Evolutionary conservation across 92 coral and sea anemone species (phyloP).

Genomic region (Parazoanthus darwini): DNA sequence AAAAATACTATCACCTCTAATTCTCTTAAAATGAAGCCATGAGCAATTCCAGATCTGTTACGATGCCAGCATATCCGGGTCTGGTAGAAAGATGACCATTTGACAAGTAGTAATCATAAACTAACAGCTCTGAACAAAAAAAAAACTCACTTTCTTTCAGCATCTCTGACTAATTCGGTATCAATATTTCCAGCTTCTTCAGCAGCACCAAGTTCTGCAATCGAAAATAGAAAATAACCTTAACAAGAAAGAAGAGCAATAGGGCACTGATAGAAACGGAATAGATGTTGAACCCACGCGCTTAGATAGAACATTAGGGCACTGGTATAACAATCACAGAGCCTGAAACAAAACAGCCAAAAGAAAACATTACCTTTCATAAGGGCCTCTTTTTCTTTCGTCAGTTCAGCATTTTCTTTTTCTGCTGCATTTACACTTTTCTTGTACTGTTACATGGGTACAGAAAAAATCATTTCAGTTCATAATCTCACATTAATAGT

Average conservation of each 20-base stretch:
- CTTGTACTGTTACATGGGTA: slow-evolving; percentile 46
- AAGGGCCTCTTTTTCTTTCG: slow-evolving; percentile 55
- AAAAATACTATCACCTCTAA: background rate
- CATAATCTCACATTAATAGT: too few relatives aligned
- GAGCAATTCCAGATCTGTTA: background rate
- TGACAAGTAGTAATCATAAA: background rate
- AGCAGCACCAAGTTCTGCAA: slow-evolving; percentile 20
- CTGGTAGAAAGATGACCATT: background rate
- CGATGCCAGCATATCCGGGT: background rate
- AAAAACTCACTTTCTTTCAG: slow-evolving; percentile 37
- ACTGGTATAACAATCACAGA: background rate
- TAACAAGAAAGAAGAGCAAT: background rate
- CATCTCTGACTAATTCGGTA: slow-evolving; percentile 17
- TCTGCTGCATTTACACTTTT: slow-evolving; percentile 58
- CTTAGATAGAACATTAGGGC: background rate
- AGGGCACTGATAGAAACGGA: background rate
- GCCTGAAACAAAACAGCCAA: background rate
- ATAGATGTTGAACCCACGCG: background rate
- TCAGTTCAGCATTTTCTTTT: slow-evolving; percentile 64
- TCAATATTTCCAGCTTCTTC: slow-evolving; percentile 31
- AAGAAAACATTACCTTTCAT: slow-evolving; percentile 60
- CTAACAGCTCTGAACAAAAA: background rate
- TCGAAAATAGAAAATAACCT: background rate
- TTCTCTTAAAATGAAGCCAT: too few relatives aligned
- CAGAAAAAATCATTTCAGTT: background rate